Evolutionary conservation across 2,888 invertebrate species (phyloP).

Genomic region (Laothoe populi): DNA sequence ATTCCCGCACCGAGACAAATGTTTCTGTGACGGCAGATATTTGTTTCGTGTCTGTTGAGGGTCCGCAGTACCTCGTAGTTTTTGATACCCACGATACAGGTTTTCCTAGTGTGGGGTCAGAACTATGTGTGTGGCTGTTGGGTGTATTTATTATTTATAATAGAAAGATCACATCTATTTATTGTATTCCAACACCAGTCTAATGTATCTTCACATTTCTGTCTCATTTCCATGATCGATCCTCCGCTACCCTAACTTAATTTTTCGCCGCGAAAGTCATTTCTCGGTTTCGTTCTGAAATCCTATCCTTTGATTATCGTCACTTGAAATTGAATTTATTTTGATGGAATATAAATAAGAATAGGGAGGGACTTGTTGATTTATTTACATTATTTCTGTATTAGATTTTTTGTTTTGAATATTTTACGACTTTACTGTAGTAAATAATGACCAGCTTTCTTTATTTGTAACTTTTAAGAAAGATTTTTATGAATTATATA

Average conservation of each 20-base stretch:
- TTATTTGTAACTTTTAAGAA: no score
- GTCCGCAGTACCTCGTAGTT: no score
- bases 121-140: no score
- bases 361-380: slow-evolving; percentile 2
- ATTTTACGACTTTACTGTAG: no score
- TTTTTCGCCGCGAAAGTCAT: slow-evolving; percentile 7
- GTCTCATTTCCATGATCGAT: no score
- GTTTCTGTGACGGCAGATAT: no score
- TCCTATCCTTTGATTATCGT: slow-evolving; percentile 12
- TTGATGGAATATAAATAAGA: slow-evolving; percentile 22
- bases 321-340: slow-evolving; percentile 14
- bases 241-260: slow-evolving; percentile 3
- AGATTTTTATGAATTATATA: no score
- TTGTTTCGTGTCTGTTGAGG: no score
- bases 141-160: background rate
- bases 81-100: no score
- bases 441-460: background rate
- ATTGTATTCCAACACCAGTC: background rate
- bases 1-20: no score
- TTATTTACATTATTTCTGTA: background rate
- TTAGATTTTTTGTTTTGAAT: background rate
- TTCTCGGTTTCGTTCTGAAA: background rate
- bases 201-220: background rate
- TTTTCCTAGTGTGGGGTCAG: no score
- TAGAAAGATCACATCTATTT: background rate